Conservation (phyloP, 2,888 invertebrate genomes). For the Oxycera nigricornis region DNA sequence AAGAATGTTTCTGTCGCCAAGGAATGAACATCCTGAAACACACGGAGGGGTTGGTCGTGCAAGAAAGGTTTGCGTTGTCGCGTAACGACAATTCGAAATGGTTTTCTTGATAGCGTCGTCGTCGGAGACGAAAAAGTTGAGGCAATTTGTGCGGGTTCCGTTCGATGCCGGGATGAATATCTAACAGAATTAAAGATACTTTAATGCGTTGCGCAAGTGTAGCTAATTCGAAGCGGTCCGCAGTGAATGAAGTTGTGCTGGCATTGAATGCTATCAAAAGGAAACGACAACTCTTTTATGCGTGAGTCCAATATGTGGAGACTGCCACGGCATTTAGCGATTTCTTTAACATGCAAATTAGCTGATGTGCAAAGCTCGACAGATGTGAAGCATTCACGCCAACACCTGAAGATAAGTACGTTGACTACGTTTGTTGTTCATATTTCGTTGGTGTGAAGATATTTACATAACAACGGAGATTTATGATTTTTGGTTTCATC, state of each 20-base stretch:
- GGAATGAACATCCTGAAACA: neutral
- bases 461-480: no score
- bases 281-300: neutral
- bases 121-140: no score
- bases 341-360: conserved; percentile 5
- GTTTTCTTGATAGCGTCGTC: no score
- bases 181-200: neutral
- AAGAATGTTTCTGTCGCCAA: neutral
- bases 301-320: neutral
- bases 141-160: conserved; percentile 16
- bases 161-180: no score
- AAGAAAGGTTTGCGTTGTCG: neutral
- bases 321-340: neutral
- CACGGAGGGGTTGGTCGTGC: neutral
- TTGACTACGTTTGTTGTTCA: no score
- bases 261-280: neutral
- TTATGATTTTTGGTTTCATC: no score
- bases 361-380: neutral
- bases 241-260: neutral
- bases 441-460: no score
- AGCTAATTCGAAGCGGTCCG: neutral
- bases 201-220: neutral
- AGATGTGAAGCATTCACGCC: no score
- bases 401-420: no score
- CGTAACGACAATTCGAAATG: neutral